phyloP scores from a whole-genome alignment of 2,113 vertebrate genomes.

The Heliornis fulica region DNA sequence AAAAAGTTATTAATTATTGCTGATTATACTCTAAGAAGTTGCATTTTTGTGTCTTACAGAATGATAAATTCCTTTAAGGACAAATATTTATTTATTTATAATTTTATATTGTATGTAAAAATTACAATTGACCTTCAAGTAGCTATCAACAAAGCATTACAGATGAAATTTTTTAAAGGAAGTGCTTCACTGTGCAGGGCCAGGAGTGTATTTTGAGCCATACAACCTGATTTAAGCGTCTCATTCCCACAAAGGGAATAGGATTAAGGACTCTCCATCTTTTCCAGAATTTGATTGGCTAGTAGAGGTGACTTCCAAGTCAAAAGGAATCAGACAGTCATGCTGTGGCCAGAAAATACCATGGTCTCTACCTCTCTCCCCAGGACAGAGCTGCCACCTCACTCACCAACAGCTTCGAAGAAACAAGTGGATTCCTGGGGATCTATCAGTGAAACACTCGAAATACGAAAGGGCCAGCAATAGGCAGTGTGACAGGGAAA shows the following conservation, averaged over 20 bases:
- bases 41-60: background rate
- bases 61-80: background rate
- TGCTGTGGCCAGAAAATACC: background rate
- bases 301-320: background rate
- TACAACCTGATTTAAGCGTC: background rate
- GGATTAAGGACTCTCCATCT: background rate
- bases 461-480: background rate
- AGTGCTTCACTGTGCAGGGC: background rate
- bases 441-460: fast-evolving
- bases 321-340: background rate
- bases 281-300: background rate
- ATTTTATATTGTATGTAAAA: background rate
- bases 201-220: background rate
- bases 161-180: background rate
- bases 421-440: background rate
- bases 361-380: background rate
- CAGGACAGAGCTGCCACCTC: background rate
- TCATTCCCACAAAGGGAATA: background rate
- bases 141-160: background rate
- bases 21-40: background rate
- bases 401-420: background rate
- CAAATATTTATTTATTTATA: background rate
- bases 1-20: background rate
- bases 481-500: background rate
- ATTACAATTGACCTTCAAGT: background rate